phyloP scores from a whole-genome alignment of 1,140 invertebrate species.

The Tetragonula clypearis region DNA sequence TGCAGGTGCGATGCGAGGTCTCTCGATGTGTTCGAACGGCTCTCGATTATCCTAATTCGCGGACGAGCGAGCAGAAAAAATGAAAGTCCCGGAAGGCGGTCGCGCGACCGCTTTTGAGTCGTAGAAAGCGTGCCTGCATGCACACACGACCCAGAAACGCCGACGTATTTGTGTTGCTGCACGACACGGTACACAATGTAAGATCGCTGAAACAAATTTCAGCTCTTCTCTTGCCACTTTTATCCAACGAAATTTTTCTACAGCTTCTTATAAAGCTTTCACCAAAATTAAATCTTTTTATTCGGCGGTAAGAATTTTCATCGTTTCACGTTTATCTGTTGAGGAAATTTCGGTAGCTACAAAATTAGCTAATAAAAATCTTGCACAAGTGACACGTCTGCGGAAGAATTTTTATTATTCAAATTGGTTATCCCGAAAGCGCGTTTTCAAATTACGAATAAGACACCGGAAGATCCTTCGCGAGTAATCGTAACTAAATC shows the following conservation, averaged over 20 bases:
- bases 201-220: no score
- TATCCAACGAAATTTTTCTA: no score
- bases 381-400: neutral
- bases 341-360: no score
- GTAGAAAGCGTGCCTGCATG: slow-evolving; percentile 32
- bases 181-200: neutral
- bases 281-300: no score
- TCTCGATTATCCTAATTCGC: slow-evolving; percentile 32
- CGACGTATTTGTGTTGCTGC: neutral
- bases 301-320: no score
- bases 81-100: slow-evolving; percentile 37
- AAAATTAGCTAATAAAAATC: no score
- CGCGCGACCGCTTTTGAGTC: neutral
- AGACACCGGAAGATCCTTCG: neutral
- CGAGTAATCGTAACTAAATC: no score
- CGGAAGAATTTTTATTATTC: neutral
- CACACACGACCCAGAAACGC: slow-evolving; percentile 32
- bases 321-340: no score
- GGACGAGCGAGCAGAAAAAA: slow-evolving; percentile 10
- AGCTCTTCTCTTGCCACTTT: no score
- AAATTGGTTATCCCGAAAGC: neutral
- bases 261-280: no score
- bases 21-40: neutral
- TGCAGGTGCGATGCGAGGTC: neutral
- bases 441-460: neutral